These are phyloP conservation scores for Dicyrtomina minuta DNA, from an alignment of 2,888 invertebrate species.

Conservation along the genomic window DNA sequence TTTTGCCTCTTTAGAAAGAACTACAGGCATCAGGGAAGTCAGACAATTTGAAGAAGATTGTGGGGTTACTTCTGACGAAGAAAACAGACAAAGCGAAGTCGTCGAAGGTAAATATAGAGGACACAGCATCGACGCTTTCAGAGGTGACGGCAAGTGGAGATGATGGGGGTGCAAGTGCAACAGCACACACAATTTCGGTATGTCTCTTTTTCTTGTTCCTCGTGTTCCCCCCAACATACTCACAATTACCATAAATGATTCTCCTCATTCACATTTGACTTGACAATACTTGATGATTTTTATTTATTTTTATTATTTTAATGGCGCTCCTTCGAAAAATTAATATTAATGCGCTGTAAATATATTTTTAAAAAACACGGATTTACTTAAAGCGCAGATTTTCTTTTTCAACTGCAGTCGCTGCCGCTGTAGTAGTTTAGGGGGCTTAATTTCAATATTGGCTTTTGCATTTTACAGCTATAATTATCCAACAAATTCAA, in stretches of 20 bases:
- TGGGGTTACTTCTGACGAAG: conserved; percentile 50
- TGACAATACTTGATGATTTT: neutral
- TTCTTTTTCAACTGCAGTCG: too few species aligned
- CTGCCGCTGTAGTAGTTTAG: too few species aligned
- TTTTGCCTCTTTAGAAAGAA: conserved; percentile 43
- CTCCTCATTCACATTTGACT: neutral
- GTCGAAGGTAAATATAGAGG: conserved; percentile 33
- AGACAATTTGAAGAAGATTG: conserved; percentile 52
- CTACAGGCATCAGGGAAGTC: conserved; percentile 49
- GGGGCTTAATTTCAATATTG: too few species aligned
- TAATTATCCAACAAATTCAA: too few species aligned
- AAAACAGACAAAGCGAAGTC: conserved; percentile 39
- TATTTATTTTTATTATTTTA: too few species aligned
- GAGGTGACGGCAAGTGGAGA: neutral
- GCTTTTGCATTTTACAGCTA: too few species aligned
- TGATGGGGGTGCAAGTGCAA: neutral
- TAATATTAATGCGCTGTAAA: neutral
- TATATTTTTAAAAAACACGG: neutral
- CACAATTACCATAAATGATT: too few species aligned
- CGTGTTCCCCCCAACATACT: too few species aligned
- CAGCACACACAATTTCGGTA: too few species aligned
- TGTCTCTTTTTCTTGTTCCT: too few species aligned
- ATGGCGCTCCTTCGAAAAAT: neutral
- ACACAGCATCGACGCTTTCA: conserved; percentile 30
- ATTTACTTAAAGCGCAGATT: too few species aligned